Base-by-base conservation (phyloP, 2,888 invertebrate species). In the Dastarcus helophoroides region DNA sequence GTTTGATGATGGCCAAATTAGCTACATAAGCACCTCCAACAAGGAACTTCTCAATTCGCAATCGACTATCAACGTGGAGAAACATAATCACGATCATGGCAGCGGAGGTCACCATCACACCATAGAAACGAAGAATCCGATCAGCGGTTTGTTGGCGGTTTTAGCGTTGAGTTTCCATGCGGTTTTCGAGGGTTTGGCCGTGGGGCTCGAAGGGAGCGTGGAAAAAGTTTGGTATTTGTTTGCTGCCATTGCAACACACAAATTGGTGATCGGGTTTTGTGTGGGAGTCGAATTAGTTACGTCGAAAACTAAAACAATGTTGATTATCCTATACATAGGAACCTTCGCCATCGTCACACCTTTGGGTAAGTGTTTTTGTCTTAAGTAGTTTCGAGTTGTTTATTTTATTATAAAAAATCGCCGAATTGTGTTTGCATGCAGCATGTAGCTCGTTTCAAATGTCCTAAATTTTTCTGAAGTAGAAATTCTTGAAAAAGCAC, bases 341-440 rank as follows among this genome's bases (percentile, higher is more conserved):
- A 69, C 71, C 4, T 75, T 76, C 44, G 73, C 80, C 0, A 49
- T 75, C 27, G 78, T 79, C 3, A 73, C 79, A 3, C 77, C 82
- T 0, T 47, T 81, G 35, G 63, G 59, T 60, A 39, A 43, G 53
- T 47, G 10, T 8, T 6, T 23, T n/a, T n/a, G n/a, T n/a, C n/a
- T n/a, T n/a, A n/a, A n/a, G n/a, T n/a, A n/a, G n/a, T n/a, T n/a
- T n/a, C n/a, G n/a, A n/a, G n/a, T n/a, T n/a, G n/a, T n/a, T n/a
- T n/a, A n/a, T n/a, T n/a, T n/a, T n/a, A n/a, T n/a, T n/a, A n/a
- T n/a, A n/a, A n/a, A n/a, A n/a, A n/a, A n/a, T n/a, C n/a, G n/a
- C n/a, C n/a, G n/a, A n/a, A n/a, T n/a, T n/a, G n/a, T n/a, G n/a
- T n/a, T n/a, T n/a, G n/a, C n/a, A n/a, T n/a, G n/a, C n/a, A n/a